Base-by-base conservation (phyloP, 1,140 invertebrate species). In the Brachionus manjavacas region DNA sequence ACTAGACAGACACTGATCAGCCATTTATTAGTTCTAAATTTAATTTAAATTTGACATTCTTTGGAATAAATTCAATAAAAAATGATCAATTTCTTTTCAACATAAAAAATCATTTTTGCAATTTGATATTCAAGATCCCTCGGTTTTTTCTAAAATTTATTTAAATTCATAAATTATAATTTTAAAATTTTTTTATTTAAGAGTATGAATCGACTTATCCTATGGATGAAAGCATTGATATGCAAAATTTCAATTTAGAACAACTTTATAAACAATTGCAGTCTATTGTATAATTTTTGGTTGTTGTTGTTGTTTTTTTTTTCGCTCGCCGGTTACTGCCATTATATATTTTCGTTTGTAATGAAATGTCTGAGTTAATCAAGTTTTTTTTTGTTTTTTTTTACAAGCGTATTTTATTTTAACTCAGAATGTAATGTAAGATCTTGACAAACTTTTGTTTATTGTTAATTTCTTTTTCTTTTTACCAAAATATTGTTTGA, bases 251-350 rank as follows among this genome's bases (percentile, higher is more conserved):
- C 25, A 49, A 76, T 76, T 49, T 76, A 46, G 72, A 76, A 6
- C 72, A 76, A 52, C 46, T 76, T 23, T 76, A 76, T 49, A 76
- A 49, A 49, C 72, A 76, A 49, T 49, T 76, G 39, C 39, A 76
- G 20, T 76, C 72, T 23, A 49, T 76, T 49, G 12, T 76, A 49
- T 76, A 35, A 76, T 72, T 20, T 41, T 20, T 41, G n/a, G n/a
- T 25, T 72, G 35, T 72, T 72, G 23, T 7, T 16, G n/a, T n/a
- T n/a, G n/a, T n/a, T n/a, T n/a, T 23, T 72, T 41, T 39, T 72
- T 72, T 43, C 28, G 23, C 43, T 16, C 39, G 12, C 31, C 31
- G 66, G 25, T 68, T 35, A 16, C 12, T n/a, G 14, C 31, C 31
- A 31, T 68, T 39, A 31, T 39, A 68, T 68, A 31, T 68, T 68